Percentiles rank a stretch among this genome's conserved stretches.
These are phyloP conservation scores for Crossocerus cetratus DNA, from an alignment of 2,888 invertebrate genomes.

Conservation along the genomic window DNA sequence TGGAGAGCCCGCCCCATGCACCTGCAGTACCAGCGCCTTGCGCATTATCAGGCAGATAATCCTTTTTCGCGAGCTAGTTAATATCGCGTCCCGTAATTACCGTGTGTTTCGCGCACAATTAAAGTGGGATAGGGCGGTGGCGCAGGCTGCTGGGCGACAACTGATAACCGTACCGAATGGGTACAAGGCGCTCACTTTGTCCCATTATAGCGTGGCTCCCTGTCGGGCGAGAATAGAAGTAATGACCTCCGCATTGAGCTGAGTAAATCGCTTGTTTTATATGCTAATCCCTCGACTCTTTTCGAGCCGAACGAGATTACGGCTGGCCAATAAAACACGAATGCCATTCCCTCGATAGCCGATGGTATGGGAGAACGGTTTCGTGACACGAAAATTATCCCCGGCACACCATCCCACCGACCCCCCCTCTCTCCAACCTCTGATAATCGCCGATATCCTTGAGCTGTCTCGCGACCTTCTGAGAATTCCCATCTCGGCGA, in stretches of 20 bases:
- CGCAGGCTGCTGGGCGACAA: constrained; percentile 19
- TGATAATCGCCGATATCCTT: no score
- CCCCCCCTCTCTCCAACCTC: no score
- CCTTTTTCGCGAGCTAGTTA: constrained; percentile 1
- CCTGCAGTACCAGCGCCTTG: not conserved
- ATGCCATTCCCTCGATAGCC: constrained; percentile 43
- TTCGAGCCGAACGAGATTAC: constrained; percentile 41
- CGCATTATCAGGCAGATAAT: not conserved
- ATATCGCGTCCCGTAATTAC: constrained; percentile 16
- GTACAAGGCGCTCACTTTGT: constrained; percentile 43
- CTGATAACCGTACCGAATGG: constrained; percentile 47
- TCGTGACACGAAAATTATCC: constrained; percentile 18
- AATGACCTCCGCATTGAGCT: constrained; percentile 32
- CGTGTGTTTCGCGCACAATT: constrained; percentile 38
- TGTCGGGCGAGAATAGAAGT: constrained; percentile 37
- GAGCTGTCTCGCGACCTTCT: no score
- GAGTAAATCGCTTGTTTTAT: constrained; percentile 54
- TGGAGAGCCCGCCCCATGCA: not conserved
- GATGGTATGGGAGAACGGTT: constrained; percentile 26
- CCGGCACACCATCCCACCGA: not conserved
- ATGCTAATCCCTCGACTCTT: constrained; percentile 55
- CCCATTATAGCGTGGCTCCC: constrained; percentile 39
- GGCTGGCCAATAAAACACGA: constrained; percentile 46
- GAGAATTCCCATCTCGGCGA: not conserved
- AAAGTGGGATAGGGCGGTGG: constrained; percentile 37